These are phyloP conservation scores for Xenus cinereus DNA, from an alignment of 2,113 vertebrate genomes.

Conservation along the genomic window DNA sequence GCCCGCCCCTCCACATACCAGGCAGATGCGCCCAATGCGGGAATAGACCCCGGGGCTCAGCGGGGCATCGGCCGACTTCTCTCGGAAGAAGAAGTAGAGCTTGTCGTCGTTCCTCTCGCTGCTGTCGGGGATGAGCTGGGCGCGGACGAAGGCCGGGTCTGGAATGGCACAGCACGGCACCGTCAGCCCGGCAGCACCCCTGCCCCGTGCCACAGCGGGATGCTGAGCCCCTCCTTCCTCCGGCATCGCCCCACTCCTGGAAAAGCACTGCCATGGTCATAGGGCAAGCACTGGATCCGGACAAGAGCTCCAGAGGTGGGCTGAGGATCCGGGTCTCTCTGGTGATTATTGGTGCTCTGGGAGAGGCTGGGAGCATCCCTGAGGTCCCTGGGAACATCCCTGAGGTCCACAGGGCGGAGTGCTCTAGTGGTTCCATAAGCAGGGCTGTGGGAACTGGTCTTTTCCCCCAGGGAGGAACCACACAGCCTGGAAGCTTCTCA, in stretches of 20 bases:
- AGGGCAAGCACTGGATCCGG: neutral
- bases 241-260: fast-evolving
- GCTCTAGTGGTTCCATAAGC: neutral
- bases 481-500: constrained; percentile 30
- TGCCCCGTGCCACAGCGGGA: fast-evolving
- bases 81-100: constrained; percentile 99
- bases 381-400: neutral
- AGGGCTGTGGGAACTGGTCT: neutral
- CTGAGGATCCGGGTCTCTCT: neutral
- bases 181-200: neutral
- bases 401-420: neutral
- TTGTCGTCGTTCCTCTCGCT: constrained; percentile 96
- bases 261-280: neutral
- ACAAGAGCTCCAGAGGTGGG: neutral
- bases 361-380: neutral
- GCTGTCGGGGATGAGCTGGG: constrained; percentile 97
- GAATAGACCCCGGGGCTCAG: constrained; percentile 93
- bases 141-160: constrained; percentile 94
- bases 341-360: neutral
- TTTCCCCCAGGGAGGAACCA: neutral
- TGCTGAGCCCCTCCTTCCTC: neutral
- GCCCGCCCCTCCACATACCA: constrained; percentile 76
- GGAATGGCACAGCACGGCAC: neutral
- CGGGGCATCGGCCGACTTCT: constrained; percentile 90
- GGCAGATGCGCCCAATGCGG: constrained; percentile 94